Conservation (phyloP, 2,888 invertebrate species). For the Stratiomys singularior region DNA sequence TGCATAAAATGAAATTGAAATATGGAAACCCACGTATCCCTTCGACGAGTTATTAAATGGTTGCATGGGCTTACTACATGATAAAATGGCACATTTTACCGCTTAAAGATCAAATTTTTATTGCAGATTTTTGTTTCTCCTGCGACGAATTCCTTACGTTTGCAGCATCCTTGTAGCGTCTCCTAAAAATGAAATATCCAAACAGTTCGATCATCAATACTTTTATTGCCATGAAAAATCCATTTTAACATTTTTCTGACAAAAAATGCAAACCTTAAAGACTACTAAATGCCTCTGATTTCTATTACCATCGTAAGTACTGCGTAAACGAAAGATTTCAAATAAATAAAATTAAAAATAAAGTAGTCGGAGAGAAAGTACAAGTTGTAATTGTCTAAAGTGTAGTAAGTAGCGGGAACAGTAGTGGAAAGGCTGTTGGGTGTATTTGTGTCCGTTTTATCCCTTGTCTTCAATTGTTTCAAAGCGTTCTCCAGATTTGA, state of each 20-base stretch:
- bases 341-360: slow-evolving; percentile 18
- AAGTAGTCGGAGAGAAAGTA: neutral
- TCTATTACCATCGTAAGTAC: neutral
- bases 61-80: too few species aligned
- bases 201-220: neutral
- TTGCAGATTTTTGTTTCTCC: too few species aligned
- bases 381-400: neutral
- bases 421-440: neutral
- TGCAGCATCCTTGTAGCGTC: too few species aligned
- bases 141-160: too few species aligned
- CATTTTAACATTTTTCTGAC: neutral
- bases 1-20: too few species aligned
- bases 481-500: neutral
- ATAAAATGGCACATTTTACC: too few species aligned
- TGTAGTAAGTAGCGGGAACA: slow-evolving; percentile 10
- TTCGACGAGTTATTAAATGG: too few species aligned
- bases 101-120: too few species aligned
- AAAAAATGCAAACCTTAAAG: slow-evolving; percentile 27
- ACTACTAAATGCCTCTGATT: slow-evolving; percentile 30
- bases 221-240: slow-evolving; percentile 31
- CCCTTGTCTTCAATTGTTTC: neutral
- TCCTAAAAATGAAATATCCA: too few species aligned
- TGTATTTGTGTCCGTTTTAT: neutral
- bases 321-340: neutral
- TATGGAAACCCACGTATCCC: too few species aligned